Conservation (phyloP, 2,888 invertebrate species). For the Heliconius ismenius region DNA sequence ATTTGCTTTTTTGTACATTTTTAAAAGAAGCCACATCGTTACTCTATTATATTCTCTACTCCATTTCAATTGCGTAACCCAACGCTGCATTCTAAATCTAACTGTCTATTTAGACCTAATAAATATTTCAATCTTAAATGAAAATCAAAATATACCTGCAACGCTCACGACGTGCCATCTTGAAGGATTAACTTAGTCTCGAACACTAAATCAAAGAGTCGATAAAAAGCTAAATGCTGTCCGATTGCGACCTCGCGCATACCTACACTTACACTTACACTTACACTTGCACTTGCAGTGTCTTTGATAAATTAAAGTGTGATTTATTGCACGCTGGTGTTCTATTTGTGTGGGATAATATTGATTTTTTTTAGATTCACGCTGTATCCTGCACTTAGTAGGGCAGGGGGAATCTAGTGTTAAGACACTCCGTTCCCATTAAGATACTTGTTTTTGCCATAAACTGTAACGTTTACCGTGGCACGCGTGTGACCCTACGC, state of each 20-base stretch:
- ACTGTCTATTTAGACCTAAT: background rate
- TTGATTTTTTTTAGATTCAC: background rate
- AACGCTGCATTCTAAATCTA: background rate
- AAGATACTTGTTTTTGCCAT: background rate
- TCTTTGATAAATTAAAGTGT: conserved; percentile 77
- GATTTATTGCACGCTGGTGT: conserved; percentile 61
- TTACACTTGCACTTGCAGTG: conserved; percentile 51
- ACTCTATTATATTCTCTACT: background rate
- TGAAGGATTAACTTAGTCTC: conserved; percentile 74
- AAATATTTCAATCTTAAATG: background rate
- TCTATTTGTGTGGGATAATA: conserved; percentile 28
- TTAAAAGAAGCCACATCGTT: no score
- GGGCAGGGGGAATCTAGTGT: background rate
- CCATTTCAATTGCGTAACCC: background rate
- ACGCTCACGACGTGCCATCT: conserved; percentile 63
- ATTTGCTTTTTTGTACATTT: no score
- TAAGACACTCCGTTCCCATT: background rate
- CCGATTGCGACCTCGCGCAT: conserved; percentile 76
- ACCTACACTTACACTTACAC: conserved; percentile 36
- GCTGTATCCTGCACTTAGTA: background rate
- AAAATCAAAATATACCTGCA: conserved; percentile 59
- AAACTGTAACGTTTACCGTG: no score
- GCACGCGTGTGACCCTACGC: no score
- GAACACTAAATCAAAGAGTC: conserved; percentile 74
- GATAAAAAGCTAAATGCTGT: conserved; percentile 81